These are phyloP conservation scores for Diadema setosum DNA, from an alignment of 35 echinoderm and acorn worm species.

Conservation along the genomic window DNA sequence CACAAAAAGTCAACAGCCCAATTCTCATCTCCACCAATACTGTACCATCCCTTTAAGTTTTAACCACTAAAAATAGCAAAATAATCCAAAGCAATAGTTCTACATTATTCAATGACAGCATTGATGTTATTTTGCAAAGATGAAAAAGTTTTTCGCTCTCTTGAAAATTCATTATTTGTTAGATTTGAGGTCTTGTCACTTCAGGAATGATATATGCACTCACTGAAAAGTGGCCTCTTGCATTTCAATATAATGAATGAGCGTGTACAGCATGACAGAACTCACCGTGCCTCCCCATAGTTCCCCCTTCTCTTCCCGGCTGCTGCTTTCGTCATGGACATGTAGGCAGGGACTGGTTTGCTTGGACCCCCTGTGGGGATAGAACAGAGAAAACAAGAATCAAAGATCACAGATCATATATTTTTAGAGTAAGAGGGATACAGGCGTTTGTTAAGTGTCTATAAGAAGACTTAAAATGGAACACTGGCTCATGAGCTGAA, in stretches of 20 bases:
- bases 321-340: slow-evolving; percentile 79
- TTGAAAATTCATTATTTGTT: not conserved
- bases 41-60: too few relatives aligned
- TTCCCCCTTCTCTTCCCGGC: slow-evolving; percentile 42
- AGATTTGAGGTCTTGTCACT: not conserved
- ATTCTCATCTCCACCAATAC: too few relatives aligned
- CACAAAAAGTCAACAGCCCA: too few relatives aligned
- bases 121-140: not conserved
- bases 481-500: too few relatives aligned
- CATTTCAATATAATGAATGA: not conserved
- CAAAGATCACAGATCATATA: too few relatives aligned
- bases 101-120: not conserved
- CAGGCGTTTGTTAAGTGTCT: too few relatives aligned
- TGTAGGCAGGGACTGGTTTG: slow-evolving; percentile 61
- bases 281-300: not conserved
- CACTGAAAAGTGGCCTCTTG: not conserved
- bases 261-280: too few relatives aligned
- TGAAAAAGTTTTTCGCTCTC: not conserved
- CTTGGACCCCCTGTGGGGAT: not conserved
- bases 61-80: not conserved
- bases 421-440: too few relatives aligned
- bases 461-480: too few relatives aligned
- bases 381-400: too few relatives aligned
- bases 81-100: not conserved
- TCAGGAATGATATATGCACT: not conserved